Percentiles rank a stretch among this genome's conserved stretches.
phyloP scores from a whole-genome alignment of 2,797 vertebrate genomes.

The Erethizon dorsatum region DNA sequence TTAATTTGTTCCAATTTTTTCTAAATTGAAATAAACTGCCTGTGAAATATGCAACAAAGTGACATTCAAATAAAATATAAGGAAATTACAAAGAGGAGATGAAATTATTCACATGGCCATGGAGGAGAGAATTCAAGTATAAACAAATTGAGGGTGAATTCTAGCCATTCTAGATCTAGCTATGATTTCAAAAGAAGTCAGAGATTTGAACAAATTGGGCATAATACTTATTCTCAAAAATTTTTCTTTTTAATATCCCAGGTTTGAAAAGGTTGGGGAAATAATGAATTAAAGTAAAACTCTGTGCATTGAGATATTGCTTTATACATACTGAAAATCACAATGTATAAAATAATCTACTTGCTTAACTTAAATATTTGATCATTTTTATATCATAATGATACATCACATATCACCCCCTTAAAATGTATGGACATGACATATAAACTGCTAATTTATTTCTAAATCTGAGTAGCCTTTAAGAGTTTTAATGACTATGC shows the following conservation, averaged over 20 bases:
- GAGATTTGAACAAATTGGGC: background rate
- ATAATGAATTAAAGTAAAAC: conserved; percentile 32
- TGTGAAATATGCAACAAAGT: conserved; percentile 10
- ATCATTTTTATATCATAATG: background rate
- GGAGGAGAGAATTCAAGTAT: background rate
- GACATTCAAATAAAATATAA: conserved; percentile 12
- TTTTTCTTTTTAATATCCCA: conserved; percentile 3
- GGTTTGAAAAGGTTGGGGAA: background rate
- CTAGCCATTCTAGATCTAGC: background rate
- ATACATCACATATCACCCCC: background rate
- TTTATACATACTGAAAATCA: background rate
- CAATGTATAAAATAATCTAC: background rate
- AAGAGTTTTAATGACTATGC: conserved; percentile 28
- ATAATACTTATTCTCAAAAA: background rate
- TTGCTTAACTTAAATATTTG: conserved; percentile 43
- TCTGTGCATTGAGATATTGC: background rate
- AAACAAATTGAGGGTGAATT: background rate
- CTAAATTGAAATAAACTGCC: background rate
- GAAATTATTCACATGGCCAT: background rate
- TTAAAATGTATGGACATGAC: conserved; percentile 27
- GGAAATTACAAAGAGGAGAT: conserved; percentile 32
- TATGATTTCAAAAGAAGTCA: background rate
- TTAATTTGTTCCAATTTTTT: background rate
- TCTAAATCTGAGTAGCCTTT: conserved; percentile 31
- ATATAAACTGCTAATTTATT: background rate